Evolutionary conservation across 2,888 invertebrate species (phyloP).

Genomic region (Ectemnius lituratus): DNA sequence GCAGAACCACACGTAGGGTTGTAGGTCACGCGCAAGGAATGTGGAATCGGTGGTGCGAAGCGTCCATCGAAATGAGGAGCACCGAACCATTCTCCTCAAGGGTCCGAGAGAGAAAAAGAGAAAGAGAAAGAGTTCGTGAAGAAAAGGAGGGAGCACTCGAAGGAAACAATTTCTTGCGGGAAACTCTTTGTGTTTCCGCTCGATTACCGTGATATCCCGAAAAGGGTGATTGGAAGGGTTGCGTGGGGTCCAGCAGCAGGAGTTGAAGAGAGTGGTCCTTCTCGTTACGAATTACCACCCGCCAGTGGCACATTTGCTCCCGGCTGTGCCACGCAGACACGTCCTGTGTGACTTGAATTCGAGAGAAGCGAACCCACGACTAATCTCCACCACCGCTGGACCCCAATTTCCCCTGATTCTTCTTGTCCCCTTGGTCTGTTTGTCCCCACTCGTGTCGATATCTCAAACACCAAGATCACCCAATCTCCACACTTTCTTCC

Average conservation of each 20-base stretch:
- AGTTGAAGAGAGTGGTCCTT: constrained; percentile 11
- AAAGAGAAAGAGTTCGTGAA: neutral
- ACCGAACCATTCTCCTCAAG: neutral
- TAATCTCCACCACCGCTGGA: constrained; percentile 41
- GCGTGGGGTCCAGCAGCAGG: constrained; percentile 19
- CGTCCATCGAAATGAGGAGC: constrained; percentile 17
- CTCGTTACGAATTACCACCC: constrained; percentile 23
- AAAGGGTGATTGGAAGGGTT: constrained; percentile 35
- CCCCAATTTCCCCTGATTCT: constrained; percentile 37
- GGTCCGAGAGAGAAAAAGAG: neutral
- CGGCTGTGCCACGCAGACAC: neutral
- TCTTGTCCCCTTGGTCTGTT: constrained; percentile 2
- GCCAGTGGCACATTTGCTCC: constrained; percentile 26
- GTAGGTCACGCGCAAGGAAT: constrained; percentile 12
- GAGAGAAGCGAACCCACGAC: constrained; percentile 15
- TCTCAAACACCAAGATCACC: no score
- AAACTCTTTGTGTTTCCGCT: constrained; percentile 60
- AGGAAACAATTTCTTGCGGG: constrained; percentile 54
- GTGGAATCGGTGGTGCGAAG: constrained; percentile 31
- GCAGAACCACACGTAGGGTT: neutral
- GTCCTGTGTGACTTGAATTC: constrained; percentile 26
- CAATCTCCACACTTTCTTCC: no score
- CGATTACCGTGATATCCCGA: constrained; percentile 54
- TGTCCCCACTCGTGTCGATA: neutral
- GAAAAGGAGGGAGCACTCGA: constrained; percentile 7